Evolutionary conservation across 2,113 vertebrate species (phyloP).

Genomic region (Chascanopsetta lugubris): DNA sequence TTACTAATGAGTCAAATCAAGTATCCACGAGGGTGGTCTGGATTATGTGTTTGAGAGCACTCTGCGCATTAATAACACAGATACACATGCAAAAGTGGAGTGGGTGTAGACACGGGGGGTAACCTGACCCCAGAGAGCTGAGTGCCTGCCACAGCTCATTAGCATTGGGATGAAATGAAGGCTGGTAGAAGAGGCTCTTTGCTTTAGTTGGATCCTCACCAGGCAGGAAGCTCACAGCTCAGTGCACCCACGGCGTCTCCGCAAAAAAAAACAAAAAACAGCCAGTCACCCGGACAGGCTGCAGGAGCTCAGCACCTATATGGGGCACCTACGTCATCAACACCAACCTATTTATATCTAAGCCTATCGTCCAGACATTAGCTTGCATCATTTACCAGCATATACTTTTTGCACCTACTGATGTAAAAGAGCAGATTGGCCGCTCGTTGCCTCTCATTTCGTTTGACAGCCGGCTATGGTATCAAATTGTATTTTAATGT

Average conservation of each 20-base stretch:
- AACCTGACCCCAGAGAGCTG: slow-evolving; percentile 55
- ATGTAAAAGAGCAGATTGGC: not conserved
- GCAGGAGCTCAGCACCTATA: slow-evolving; percentile 23
- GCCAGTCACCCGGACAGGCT: slow-evolving; percentile 6
- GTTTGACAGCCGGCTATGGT: slow-evolving; percentile 15
- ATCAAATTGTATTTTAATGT: slow-evolving; percentile 54
- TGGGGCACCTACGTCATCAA: slow-evolving; percentile 13
- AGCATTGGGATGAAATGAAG: slow-evolving; percentile 55
- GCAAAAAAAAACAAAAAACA: too few relatives aligned
- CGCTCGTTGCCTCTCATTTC: slow-evolving; percentile 39
- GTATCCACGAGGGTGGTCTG: slow-evolving; percentile 46
- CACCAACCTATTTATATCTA: slow-evolving; percentile 17
- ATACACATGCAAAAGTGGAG: not conserved
- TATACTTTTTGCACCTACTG: not conserved
- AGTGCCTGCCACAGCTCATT: slow-evolving; percentile 73
- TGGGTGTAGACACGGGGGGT: slow-evolving; percentile 43
- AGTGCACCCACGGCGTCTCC: slow-evolving; percentile 28
- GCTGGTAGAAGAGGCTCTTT: slow-evolving; percentile 61
- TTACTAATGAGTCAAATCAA: slow-evolving; percentile 13
- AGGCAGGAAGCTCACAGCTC: slow-evolving; percentile 53
- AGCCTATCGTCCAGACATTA: slow-evolving; percentile 20
- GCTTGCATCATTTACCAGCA: slow-evolving; percentile 1
- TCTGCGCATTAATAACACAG: slow-evolving; percentile 43
- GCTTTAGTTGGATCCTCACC: slow-evolving; percentile 67
- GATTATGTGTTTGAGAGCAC: slow-evolving; percentile 44